Evolutionary conservation across 92 coral and sea anemone species (phyloP).

Genomic region (Palythoa grandis): DNA sequence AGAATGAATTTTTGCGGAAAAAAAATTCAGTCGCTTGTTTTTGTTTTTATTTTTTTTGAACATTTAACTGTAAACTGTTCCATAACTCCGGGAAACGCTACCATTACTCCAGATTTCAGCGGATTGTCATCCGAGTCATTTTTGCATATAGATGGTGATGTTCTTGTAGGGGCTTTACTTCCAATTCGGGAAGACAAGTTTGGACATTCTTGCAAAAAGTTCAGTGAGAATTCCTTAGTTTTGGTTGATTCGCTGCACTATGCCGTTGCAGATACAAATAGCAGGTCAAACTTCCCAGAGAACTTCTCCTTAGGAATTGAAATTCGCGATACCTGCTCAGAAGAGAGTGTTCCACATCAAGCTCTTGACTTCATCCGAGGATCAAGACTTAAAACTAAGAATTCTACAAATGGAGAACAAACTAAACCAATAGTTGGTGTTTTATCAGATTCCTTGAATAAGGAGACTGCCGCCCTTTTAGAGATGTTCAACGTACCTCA

Average conservation of each 20-base stretch:
- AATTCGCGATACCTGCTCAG: slow-evolving; percentile 72
- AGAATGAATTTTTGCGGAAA: background rate
- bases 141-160: slow-evolving; percentile 45
- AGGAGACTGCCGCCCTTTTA: slow-evolving; percentile 63
- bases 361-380: slow-evolving; percentile 67
- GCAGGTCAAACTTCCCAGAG: slow-evolving; percentile 20
- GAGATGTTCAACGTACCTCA: slow-evolving; percentile 78
- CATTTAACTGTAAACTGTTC: background rate
- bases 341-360: slow-evolving; percentile 59
- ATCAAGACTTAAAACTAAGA: background rate
- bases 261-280: slow-evolving; percentile 66
- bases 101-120: background rate
- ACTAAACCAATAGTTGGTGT: slow-evolving; percentile 57
- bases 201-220: slow-evolving; percentile 34
- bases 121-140: background rate
- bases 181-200: slow-evolving; percentile 58
- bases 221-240: slow-evolving; percentile 37
- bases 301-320: slow-evolving; percentile 63
- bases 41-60: background rate
- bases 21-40: background rate
- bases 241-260: slow-evolving; percentile 70
- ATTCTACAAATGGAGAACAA: background rate
- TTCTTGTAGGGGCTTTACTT: slow-evolving; percentile 69
- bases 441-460: slow-evolving; percentile 53
- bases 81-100: background rate